Base-by-base conservation (phyloP, 2,797 vertebrate genomes). In the Gymnoscopelus braueri region DNA sequence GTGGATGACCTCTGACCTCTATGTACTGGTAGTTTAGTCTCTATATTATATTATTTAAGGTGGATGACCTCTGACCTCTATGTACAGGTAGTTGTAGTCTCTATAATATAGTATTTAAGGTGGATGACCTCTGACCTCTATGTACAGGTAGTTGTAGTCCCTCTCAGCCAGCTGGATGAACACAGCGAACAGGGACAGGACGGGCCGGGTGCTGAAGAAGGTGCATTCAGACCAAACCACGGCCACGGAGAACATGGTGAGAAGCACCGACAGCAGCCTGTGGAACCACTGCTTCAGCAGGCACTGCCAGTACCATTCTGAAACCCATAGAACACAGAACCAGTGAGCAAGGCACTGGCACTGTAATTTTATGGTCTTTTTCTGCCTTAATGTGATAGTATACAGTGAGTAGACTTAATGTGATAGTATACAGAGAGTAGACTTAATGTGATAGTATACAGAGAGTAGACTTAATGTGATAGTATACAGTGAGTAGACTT, bases 141-240 rank as follows among this genome's bases (percentile, higher is more conserved):
- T 98, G 86, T 98, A 98, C 88, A 98, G 94, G 84, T 99, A 99
- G 89, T 98, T 98, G 77, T 98, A 98, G 47, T 96, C 97, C 71
- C 89, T 93, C 77, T 98, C 97, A 1, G 98, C 98, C 70, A 98
- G 91, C 84, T 98, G 97, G 86, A 99, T 98, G 91, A 98, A 98
- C 60, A 98, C 96, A 0, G 98, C 98, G 58, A 99, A 98, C 47
- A 98, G 93, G 0, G 98, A 99, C 12, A 99, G 91, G 88, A 98
- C 97, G 0, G 98, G 98, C 0, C 60, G 88, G 13, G 96, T 98
- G 90, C 97, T 98, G 91, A 99, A 99, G 93, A 99, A 99, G 0
- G 97, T 99, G 91, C 98, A 99, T 73, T 99, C 98, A 0, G 98
- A 99, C 98, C 98, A 99, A 65, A 99, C 98, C 66, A 99, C 98